Conservation (phyloP, 2,113 vertebrate species). For the Peromyscus polionotus region DNA sequence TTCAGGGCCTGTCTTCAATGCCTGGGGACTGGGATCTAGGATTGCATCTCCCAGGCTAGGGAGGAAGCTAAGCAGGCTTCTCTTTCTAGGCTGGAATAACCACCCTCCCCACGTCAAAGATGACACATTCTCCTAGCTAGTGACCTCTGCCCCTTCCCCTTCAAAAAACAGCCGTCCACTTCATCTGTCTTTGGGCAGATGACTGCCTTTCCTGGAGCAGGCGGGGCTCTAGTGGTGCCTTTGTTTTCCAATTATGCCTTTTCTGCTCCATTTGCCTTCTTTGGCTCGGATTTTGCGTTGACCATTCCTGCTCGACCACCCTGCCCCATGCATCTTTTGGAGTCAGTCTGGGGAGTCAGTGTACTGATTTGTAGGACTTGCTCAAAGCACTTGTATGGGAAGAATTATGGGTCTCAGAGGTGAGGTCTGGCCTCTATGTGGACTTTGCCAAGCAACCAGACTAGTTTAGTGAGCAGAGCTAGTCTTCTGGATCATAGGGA, state of each 20-base stretch:
- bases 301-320: not conserved
- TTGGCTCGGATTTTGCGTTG: not conserved
- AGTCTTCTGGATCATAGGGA: not conserved
- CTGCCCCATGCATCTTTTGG: not conserved
- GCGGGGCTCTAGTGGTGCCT: not conserved
- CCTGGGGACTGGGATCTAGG: not conserved
- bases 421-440: not conserved
- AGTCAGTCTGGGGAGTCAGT: not conserved
- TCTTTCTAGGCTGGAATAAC: slow-evolving; percentile 68
- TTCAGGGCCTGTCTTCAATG: not conserved
- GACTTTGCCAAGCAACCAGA: slow-evolving; percentile 14
- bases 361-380: not conserved
- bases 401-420: not conserved
- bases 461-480: not conserved
- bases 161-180: slow-evolving; percentile 60
- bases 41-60: slow-evolving; percentile 43
- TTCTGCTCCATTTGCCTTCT: slow-evolving; percentile 45
- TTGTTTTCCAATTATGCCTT: slow-evolving; percentile 66
- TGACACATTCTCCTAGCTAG: slow-evolving; percentile 73
- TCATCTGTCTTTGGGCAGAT: slow-evolving; percentile 65
- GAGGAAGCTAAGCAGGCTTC: not conserved
- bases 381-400: not conserved
- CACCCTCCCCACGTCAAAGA: slow-evolving; percentile 73
- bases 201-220: slow-evolving; percentile 28
- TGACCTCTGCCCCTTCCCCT: slow-evolving; percentile 69